Percentiles rank a stretch among this genome's conserved stretches.
Conservation (phyloP, 2,888 invertebrate genomes). For the Didymodactylos carnosus region DNA sequence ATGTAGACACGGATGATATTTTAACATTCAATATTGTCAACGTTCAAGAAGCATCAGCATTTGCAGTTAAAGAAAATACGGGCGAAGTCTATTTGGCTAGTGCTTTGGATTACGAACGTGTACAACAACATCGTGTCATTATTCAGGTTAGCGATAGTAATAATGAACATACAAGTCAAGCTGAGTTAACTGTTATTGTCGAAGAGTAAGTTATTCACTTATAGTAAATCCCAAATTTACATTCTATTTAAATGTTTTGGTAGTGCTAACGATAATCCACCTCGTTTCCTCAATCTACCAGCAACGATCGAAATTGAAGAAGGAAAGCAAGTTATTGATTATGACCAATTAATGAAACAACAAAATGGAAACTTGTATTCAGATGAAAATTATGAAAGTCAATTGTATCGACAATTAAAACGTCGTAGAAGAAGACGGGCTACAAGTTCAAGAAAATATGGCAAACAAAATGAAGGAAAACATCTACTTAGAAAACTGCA, state of each 20-base stretch:
- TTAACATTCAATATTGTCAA: not conserved
- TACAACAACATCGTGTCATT: not conserved
- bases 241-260: too few species aligned
- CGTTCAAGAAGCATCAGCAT: not conserved
- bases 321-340: not conserved
- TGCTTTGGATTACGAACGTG: not conserved
- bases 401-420: not conserved
- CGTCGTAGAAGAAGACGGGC: not conserved
- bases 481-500: too few species aligned
- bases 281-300: not conserved
- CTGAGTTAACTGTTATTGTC: not conserved
- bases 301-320: not conserved
- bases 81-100: not conserved
- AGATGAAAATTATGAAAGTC: too few species aligned
- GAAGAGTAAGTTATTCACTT: too few species aligned
- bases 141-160: not conserved
- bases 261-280: not conserved
- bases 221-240: too few species aligned
- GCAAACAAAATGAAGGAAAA: too few species aligned
- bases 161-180: not conserved
- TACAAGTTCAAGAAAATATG: not conserved
- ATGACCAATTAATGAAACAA: not conserved
- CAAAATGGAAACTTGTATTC: too few species aligned
- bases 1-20: not conserved
- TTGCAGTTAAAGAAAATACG: not conserved